phyloP scores from a whole-genome alignment of 2,113 vertebrate genomes.

The Otis tarda region DNA sequence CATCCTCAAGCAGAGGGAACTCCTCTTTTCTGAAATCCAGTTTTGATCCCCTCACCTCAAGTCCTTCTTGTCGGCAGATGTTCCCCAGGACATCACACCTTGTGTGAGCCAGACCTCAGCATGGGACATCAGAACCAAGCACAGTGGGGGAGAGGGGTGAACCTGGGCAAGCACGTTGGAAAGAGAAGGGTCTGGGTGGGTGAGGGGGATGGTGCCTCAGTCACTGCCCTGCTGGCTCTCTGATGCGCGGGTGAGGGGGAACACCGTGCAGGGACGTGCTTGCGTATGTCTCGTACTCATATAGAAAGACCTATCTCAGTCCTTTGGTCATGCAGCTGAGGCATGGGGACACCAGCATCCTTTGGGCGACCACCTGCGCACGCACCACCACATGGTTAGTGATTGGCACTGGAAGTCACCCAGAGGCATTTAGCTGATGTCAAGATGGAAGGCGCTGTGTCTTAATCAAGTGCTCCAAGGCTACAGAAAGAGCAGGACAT shows the following conservation, averaged over 20 bases:
- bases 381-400: background rate
- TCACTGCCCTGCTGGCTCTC: background rate
- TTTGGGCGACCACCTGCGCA: background rate
- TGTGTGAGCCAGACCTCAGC: accelerated
- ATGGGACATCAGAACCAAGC: background rate
- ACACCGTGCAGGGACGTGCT: background rate
- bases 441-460: background rate
- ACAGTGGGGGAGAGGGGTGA: background rate
- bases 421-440: accelerated
- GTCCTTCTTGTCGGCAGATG: background rate
- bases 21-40: background rate
- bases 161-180: background rate
- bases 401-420: background rate
- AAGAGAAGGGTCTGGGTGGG: background rate
- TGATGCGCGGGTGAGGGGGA: background rate
- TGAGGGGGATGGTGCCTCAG: background rate
- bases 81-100: background rate
- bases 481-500: background rate
- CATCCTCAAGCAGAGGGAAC: background rate
- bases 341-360: background rate
- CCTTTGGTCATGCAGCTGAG: background rate
- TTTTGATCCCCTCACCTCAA: background rate
- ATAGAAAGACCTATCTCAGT: background rate
- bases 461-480: background rate
- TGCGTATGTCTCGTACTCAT: background rate